Evolutionary conservation across 2,888 invertebrate species (phyloP), one percentile per base, ranked within the genome.

Genomic region (Xiphydria camelus): DNA sequence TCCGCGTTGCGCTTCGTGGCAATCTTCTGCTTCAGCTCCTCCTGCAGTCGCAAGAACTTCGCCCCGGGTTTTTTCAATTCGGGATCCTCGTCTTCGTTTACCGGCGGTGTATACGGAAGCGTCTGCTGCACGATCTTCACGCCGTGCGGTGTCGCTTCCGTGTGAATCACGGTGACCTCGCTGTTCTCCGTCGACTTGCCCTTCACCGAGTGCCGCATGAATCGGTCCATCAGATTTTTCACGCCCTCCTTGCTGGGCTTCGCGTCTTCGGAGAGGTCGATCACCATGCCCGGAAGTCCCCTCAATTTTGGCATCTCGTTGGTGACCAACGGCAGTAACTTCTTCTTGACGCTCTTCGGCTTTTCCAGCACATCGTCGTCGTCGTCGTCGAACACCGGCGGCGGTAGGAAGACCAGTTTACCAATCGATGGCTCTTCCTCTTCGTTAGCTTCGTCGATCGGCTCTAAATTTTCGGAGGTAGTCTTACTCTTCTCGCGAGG

Each of bases 11-110:
- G 78, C 61, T 85, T 86, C 51, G 82, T 80, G 2, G 83, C 83
- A 64, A 94, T 92, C 73, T 87, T 79, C 9, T 81, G 78, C 62
- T 87, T 83, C 2, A 94, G 77, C 50, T 86, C 84, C 48, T 84
- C 82, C 65, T 86, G 87, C 39, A 94, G 76, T 57, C 82, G 84
- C n/a, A 80, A 70, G 53, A 88, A 81, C 57, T 85, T 86, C 2
- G 83, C 83, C 0, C 93, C 91, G 29, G 90, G 88, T 66, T 84
- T 82, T 21, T 77, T 77, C 10, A 78, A 70, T 35, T 64, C 64
- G 2, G 62, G 49, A 47, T 68, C 59, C 3, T 61, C 56, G 4
- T 52, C 46, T 18, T 55, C 59, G 1, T 52, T 57, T 4, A 37
- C 20, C 12, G 55, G 34, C 6, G 46, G 32, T 51, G 49, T 63